Evolutionary conservation across 2,797 vertebrate genomes (phyloP).

Genomic region (Chloroceryle amazona): DNA sequence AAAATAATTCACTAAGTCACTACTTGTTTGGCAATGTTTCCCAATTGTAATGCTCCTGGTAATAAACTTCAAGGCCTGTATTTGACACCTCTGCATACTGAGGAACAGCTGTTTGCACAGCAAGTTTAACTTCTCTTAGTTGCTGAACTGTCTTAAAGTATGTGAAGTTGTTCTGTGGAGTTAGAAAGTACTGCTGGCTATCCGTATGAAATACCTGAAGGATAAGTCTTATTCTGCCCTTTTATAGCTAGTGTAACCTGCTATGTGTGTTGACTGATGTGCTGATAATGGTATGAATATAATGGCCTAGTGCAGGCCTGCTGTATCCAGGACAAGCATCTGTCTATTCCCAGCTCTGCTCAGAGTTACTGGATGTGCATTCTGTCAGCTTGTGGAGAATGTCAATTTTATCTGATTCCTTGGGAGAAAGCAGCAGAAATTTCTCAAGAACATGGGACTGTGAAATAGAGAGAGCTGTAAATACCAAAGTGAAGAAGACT

Average conservation of each 20-base stretch:
- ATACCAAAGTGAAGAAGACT: not conserved
- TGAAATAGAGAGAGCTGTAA: not conserved
- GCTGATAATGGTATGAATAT: not conserved
- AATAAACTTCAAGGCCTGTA: accelerated
- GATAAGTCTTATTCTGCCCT: not conserved
- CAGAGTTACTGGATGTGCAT: not conserved
- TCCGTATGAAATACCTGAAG: not conserved
- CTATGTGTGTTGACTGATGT: not conserved
- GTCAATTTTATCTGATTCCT: not conserved
- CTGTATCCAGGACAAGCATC: not conserved
- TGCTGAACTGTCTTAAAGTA: not conserved
- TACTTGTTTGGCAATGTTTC: not conserved
- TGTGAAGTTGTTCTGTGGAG: not conserved
- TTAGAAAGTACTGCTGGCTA: not conserved
- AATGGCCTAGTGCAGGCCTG: not conserved
- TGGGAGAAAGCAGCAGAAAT: not conserved
- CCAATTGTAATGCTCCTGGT: not conserved
- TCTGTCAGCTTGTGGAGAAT: not conserved
- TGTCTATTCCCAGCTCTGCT: not conserved
- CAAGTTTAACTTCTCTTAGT: not conserved
- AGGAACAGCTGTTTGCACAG: not conserved
- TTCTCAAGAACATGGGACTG: not conserved
- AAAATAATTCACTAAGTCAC: not conserved
- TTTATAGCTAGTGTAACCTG: not conserved
- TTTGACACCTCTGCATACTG: not conserved